These are phyloP conservation scores for Microchrysa polita DNA, from an alignment of 2,888 invertebrate genomes.

Conservation along the genomic window DNA sequence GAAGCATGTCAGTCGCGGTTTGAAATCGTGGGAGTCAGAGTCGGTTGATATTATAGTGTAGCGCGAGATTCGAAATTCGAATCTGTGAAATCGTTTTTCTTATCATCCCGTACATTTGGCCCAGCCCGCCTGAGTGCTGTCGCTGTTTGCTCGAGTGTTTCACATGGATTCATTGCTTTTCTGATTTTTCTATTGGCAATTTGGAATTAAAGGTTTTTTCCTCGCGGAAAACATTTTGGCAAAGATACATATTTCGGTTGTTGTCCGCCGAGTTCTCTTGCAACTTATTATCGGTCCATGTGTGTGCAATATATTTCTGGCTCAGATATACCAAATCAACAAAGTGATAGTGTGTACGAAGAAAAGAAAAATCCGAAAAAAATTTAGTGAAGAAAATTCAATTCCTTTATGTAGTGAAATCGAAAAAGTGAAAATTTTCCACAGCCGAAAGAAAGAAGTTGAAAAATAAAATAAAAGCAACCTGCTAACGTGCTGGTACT, in stretches of 20 bases:
- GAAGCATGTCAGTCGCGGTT: conserved; percentile 36
- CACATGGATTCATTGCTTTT: conserved; percentile 18
- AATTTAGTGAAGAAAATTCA: conserved; percentile 1
- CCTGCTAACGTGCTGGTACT: not conserved
- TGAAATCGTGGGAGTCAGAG: conserved; percentile 41
- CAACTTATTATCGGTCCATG: not conserved
- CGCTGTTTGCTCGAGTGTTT: not conserved
- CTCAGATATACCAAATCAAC: too few relatives aligned
- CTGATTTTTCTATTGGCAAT: not conserved
- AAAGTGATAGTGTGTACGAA: not conserved
- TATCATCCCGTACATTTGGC: too few relatives aligned
- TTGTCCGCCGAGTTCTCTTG: not conserved
- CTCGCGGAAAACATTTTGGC: not conserved
- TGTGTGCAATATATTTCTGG: not conserved
- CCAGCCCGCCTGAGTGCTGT: conserved; percentile 18
- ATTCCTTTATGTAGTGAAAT: conserved; percentile 4
- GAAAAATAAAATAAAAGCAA: not conserved
- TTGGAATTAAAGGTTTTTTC: not conserved
- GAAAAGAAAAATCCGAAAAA: not conserved
- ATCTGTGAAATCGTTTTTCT: conserved; percentile 8
- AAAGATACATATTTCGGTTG: not conserved
- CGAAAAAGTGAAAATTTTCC: not conserved
- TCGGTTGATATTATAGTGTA: conserved; percentile 8
- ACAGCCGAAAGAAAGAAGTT: not conserved
- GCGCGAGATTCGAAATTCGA: not conserved